Evolutionary conservation across 2,888 invertebrate genomes (phyloP).

Genomic region (Microctonus aethiopoides): DNA sequence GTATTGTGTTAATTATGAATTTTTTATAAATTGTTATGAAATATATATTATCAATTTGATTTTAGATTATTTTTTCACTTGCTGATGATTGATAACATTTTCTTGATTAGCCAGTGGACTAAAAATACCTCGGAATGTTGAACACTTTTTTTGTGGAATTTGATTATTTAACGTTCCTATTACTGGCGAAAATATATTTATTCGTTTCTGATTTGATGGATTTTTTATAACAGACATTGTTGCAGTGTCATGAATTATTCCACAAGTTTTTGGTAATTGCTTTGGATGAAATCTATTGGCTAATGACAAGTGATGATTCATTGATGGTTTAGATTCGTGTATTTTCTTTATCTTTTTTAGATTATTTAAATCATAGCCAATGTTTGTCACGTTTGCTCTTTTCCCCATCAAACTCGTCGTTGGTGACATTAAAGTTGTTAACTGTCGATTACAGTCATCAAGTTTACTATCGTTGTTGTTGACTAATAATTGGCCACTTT

Average conservation of each 20-base stretch:
- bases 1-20: no score
- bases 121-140: background rate
- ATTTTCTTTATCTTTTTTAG: slow-evolving; percentile 16
- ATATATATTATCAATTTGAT: background rate
- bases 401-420: slow-evolving; percentile 38
- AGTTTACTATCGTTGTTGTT: background rate
- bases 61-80: background rate
- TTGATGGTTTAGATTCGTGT: slow-evolving; percentile 4
- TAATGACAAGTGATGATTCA: background rate
- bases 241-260: background rate
- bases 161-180: background rate
- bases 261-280: background rate
- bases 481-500: background rate
- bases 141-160: slow-evolving; percentile 24
- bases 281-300: background rate
- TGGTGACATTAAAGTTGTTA: slow-evolving; percentile 40
- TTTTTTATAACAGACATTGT: background rate
- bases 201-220: background rate
- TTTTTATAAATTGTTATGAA: background rate
- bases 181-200: background rate
- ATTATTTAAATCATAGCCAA: slow-evolving; percentile 12
- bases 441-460: background rate
- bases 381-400: background rate
- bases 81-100: background rate
- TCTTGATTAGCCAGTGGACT: background rate